Evolutionary conservation across 2,797 vertebrate genomes (phyloP).

Genomic region (Phalanger gymnotis): DNA sequence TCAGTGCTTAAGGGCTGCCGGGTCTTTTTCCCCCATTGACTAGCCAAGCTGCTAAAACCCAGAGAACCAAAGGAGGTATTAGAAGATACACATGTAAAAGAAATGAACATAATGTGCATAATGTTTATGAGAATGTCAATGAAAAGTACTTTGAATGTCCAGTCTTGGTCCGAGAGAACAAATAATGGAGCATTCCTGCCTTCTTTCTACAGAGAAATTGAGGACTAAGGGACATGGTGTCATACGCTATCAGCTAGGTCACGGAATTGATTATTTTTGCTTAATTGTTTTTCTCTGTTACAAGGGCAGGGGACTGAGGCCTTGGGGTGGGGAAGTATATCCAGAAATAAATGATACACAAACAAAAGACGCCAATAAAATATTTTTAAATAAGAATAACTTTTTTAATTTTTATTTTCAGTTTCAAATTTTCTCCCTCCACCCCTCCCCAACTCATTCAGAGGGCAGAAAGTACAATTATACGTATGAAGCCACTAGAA

Average conservation of each 20-base stretch:
- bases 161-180: not conserved
- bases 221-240: not conserved
- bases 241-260: not conserved
- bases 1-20: not conserved
- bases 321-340: not conserved
- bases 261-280: not conserved
- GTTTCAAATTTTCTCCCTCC: not conserved
- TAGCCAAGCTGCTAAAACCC: not conserved
- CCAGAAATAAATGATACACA: not conserved
- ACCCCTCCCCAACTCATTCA: not conserved
- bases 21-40: not conserved
- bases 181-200: not conserved
- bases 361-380: not conserved
- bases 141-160: not conserved
- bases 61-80: not conserved
- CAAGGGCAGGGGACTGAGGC: not conserved
- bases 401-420: not conserved
- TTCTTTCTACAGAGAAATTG: not conserved
- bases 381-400: not conserved
- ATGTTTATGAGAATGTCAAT: not conserved
- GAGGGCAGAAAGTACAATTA: not conserved
- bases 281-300: not conserved
- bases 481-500: not conserved
- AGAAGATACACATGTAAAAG: not conserved
- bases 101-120: not conserved